Percentiles rank a stretch among this genome's conserved stretches.
Conservation (phyloP, 2,888 invertebrate genomes). For the Ephialtes manifestator region DNA sequence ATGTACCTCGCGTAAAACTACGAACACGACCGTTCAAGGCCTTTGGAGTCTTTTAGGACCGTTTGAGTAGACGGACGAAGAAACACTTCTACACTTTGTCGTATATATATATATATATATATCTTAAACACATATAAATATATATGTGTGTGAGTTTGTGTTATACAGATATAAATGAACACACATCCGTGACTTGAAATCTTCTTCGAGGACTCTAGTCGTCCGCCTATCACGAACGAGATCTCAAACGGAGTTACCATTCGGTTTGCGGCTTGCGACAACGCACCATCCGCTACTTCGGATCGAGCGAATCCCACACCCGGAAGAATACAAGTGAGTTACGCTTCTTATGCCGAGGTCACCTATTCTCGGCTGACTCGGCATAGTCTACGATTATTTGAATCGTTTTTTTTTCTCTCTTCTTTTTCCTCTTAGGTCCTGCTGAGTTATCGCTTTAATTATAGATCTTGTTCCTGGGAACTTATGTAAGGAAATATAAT, state of each 20-base stretch:
- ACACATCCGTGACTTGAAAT: conserved; percentile 5
- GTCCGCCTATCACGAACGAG: conserved; percentile 19
- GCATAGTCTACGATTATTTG: neutral
- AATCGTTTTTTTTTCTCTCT: conserved; percentile 7
- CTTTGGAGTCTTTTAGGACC: neutral
- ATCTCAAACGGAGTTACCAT: conserved; percentile 16
- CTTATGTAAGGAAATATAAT: conserved; percentile 26
- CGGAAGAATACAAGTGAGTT: conserved; percentile 31
- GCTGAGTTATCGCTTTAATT: conserved; percentile 33
- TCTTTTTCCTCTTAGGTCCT: conserved; percentile 19
- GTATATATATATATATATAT: neutral
- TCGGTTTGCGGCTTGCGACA: conserved; percentile 24
- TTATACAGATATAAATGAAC: neutral
- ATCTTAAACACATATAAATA: too few relatives aligned
- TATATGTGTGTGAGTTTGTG: too few relatives aligned
- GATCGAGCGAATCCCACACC: neutral
- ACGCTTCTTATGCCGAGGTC: conserved; percentile 31
- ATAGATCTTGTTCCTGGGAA: neutral
- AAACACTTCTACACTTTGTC: neutral
- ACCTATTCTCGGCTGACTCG: conserved; percentile 8
- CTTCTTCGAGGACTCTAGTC: conserved; percentile 2
- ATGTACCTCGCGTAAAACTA: neutral
- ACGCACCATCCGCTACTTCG: neutral
- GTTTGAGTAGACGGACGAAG: neutral
- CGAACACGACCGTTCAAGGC: neutral